Conservation (phyloP, 2,888 invertebrate genomes). For the Penaeus monodon region DNA sequence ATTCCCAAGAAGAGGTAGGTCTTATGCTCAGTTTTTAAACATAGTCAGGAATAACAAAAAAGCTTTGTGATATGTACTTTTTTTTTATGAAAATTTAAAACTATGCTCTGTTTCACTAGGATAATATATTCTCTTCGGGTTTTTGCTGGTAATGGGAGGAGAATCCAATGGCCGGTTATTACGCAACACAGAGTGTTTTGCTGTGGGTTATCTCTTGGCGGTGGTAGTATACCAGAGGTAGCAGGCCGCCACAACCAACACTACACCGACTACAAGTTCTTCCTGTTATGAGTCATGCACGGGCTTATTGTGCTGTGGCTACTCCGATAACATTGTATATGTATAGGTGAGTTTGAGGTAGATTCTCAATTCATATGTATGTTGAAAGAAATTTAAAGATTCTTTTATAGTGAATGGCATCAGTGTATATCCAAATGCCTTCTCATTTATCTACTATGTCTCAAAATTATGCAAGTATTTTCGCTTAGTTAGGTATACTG, state of each 20-base stretch:
- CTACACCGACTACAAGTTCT: conserved; percentile 66
- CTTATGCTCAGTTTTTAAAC: background rate
- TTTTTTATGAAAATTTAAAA: background rate
- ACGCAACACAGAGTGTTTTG: conserved; percentile 68
- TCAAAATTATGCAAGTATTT: too few relatives aligned
- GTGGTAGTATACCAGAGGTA: conserved; percentile 67
- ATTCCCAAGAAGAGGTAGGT: conserved; percentile 39
- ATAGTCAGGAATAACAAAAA: too few relatives aligned
- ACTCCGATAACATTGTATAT: conserved; percentile 67
- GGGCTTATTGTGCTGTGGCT: conserved; percentile 68
- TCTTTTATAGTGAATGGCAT: too few relatives aligned
- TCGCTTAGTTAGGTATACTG: too few relatives aligned
- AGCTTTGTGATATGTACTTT: background rate
- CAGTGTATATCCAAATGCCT: too few relatives aligned
- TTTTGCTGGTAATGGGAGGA: conserved; percentile 68
- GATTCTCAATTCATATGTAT: background rate
- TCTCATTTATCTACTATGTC: too few relatives aligned
- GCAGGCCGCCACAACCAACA: conserved; percentile 63
- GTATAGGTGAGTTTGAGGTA: conserved; percentile 67
- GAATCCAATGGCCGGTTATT: conserved; percentile 68
- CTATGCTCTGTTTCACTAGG: too few relatives aligned
- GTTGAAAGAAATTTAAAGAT: background rate
- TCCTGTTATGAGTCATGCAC: conserved; percentile 68
- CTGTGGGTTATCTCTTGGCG: conserved; percentile 68
- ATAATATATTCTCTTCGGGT: conserved; percentile 64